Evolutionary conservation across 2,888 invertebrate genomes (phyloP), one percentile per base, ranked within the genome.

Genomic region (Ophioninae sp.): DNA sequence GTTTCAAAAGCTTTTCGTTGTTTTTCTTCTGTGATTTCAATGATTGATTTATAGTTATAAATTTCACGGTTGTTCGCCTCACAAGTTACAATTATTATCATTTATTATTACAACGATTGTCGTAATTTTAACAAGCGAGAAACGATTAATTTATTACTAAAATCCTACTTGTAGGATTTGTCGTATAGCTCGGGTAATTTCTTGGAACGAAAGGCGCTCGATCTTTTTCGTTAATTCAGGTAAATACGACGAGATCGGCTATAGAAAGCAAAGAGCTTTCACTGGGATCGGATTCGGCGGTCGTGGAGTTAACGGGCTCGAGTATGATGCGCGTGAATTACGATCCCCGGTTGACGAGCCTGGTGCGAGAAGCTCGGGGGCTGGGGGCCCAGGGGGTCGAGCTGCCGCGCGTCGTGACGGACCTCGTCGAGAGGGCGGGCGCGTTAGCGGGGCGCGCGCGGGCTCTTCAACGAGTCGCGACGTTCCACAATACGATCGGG

Each of bases 401-500:
- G 50, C 82, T 93, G 21, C 91, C 93, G 0, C 88, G 92, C 3
- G 90, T 92, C 70, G 88, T 92, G 5, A 87, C 89, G 69, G 90
- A 91, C 8, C 87, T 93, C 3, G 91, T 92, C 0, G 91, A 92
- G 69, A 90, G 90, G 5, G 92, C 93, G 1, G 89, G 90, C 13
- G 84, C 87, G 5, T 81, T 93, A 21, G 90, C 91, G 87, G 93
- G 87, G 70, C 96, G 98, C 89, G 99, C 99, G 0, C 95, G 97
- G 73, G 95, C 96, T 2, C 93, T 99, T 77, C 98, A 99, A 91
- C 98, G 99, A 95, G 95, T 98, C 74, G 97, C 98, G 0, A 97
- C 96, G 64, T 98, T 98, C 91, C 99, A 99, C 93, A 99, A 99
- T 92, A 99, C 99, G 0, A 97, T 99, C 70, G 99, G 99, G 17